Base-by-base conservation (phyloP, 2,888 invertebrate species). In the Tiliacea aurago region DNA sequence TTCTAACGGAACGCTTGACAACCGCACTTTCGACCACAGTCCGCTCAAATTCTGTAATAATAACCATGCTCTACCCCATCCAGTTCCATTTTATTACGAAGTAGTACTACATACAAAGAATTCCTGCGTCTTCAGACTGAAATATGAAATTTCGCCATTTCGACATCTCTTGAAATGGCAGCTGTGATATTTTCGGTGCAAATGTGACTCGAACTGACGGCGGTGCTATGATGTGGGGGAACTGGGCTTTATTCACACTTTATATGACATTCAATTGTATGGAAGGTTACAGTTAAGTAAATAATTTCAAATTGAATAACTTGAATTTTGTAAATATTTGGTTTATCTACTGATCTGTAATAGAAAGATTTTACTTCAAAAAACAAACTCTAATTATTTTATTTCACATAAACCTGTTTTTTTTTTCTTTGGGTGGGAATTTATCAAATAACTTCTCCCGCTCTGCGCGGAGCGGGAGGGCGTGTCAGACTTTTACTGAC, bases 131-230 rank as follows among this genome's bases (percentile, higher is more conserved):
- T 78, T 20, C 68, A 61, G 23, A 37, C 11, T 53, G 74, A 81
- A 84, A 85, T 86, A 85, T 86, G 80, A 85, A 84, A 86, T 86
- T 82, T 84, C 66, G 65, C 71, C 78, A 63, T 83, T 85, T 85
- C 80, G 80, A 86, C 85, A 73, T 73, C 71, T 80, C 74, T 64
- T 73, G 62, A 81, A 84, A 82, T 65, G 76, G 72, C 71, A 71
- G 71, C 65, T 80, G 78, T 68, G 73, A 80, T 80, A 84, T 86
- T 82, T 85, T 80, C 72, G 56, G 64, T 49, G 55, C 58, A 56
- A 75, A 80, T 75, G 73, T 81, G 84, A 62, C 80, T 72, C 28
- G 20, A 69, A 70, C 55, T 76, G 84, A 74, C 72, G 53, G 51
- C 58, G 43, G 47, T 23, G 65, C 47, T 62, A 28, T 78, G 55